phyloP scores from a whole-genome alignment of 1,140 invertebrate species.

The Cydia pomonella region DNA sequence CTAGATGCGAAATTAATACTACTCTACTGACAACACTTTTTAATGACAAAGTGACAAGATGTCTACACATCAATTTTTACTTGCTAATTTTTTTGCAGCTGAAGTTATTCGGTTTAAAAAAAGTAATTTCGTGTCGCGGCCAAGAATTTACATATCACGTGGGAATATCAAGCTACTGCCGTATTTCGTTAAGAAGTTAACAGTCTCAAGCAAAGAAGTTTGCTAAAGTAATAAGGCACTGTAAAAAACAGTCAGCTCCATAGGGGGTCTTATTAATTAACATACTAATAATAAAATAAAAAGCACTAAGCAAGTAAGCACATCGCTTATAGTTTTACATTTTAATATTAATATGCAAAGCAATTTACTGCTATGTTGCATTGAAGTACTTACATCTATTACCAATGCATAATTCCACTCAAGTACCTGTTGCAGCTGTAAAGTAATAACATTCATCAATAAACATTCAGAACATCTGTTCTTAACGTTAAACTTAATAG shows the following conservation, averaged over 20 bases:
- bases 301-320: neutral
- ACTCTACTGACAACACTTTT: neutral
- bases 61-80: neutral
- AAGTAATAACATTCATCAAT: conserved; percentile 34
- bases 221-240: neutral
- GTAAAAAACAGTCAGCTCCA: neutral
- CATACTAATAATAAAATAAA: neutral
- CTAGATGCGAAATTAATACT: too few relatives aligned
- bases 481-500: conserved; percentile 53
- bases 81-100: neutral
- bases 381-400: neutral
- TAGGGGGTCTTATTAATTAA: neutral
- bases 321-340: neutral
- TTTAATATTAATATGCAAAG: neutral
- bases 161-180: neutral
- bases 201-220: neutral
- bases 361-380: neutral
- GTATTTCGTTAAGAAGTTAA: neutral
- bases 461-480: conserved; percentile 37
- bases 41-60: neutral
- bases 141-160: neutral
- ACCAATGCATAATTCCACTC: neutral
- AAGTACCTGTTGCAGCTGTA: conserved; percentile 20
- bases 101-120: neutral
- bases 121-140: neutral